Evolutionary conservation across 2,113 vertebrate genomes (phyloP), one percentile per base, ranked within the genome.

Genomic region (Tragelaphus buxtoni): DNA sequence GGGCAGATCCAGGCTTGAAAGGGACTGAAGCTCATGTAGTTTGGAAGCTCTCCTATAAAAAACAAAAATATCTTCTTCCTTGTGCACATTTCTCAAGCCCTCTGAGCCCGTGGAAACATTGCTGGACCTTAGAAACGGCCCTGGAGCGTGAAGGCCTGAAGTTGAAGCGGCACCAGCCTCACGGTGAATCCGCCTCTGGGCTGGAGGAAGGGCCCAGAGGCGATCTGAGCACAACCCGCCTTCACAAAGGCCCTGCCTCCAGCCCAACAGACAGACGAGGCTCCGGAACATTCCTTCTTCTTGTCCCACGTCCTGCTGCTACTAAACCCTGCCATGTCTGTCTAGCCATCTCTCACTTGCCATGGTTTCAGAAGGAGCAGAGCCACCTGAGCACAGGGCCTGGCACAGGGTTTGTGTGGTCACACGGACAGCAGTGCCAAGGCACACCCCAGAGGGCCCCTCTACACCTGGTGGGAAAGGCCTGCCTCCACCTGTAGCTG

Each of bases 201-300:
- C 97, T 97, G 98, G 97, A 98, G 97, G 97, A 98, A 98, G 98
- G 98, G 96, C 96, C 97, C 98, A 97, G 97, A 98, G 98, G 98
- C 97, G 95, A 92, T 96, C 96, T 18, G 72, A 96, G 88, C 97
- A 97, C 92, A 56, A 97, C 96, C 88, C 96, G 95, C 97, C 98
- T 97, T 94, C 98, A 96, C 97, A 97, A 96, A 98, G 97, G 97
- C 98, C 98, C 97, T 97, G 97, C 97, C 97, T 93, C 97, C 96
- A 94, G 92, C 97, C 98, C 98, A 97, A 80, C 86, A 89, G 96
- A 97, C 98, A 93, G 97, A 88, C 0, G 90, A 96, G 92, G 95
- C 93, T 96, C 93, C 1, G 26, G 53, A 91, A 90, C 63, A 56
- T 10, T 92, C 95, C 88, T 94, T 95, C 95, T 95, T 96, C 96